Evolutionary conservation across 2,888 invertebrate species (phyloP).

Genomic region (Pandemis corylana): DNA sequence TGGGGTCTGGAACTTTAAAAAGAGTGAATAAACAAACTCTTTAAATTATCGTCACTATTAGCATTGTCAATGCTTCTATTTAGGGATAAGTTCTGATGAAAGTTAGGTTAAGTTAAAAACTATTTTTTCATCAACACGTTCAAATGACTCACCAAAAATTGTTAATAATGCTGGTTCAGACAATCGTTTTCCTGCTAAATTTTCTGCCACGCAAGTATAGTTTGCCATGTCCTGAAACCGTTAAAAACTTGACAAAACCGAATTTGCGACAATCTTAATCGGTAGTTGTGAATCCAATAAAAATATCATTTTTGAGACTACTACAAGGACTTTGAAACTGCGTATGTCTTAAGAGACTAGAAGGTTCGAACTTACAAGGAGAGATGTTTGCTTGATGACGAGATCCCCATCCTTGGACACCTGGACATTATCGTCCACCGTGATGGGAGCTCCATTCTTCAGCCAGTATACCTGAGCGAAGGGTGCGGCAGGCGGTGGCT

Average conservation of each 20-base stretch:
- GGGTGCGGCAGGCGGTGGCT: constrained; percentile 95
- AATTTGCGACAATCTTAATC: not conserved
- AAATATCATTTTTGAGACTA: too few relatives aligned
- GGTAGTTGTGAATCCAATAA: too few relatives aligned
- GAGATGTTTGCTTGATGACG: constrained; percentile 93
- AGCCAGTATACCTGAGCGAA: constrained; percentile 95
- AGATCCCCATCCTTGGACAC: constrained; percentile 93
- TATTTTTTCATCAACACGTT: not conserved
- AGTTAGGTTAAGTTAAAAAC: not conserved
- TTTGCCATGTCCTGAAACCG: constrained; percentile 92
- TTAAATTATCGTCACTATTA: too few relatives aligned
- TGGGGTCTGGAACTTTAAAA: too few relatives aligned
- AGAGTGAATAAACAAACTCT: too few relatives aligned
- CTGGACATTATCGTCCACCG: constrained; percentile 87
- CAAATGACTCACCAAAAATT: constrained; percentile 91
- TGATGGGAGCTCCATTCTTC: constrained; percentile 90
- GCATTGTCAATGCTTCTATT: too few relatives aligned
- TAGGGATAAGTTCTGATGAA: too few relatives aligned
- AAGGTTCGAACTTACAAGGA: constrained; percentile 77
- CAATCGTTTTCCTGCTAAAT: constrained; percentile 93
- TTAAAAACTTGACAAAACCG: not conserved
- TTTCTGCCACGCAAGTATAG: constrained; percentile 98
- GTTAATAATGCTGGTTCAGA: constrained; percentile 94
- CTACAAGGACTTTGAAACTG: too few relatives aligned
- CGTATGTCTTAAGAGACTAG: too few relatives aligned